phyloP scores from a whole-genome alignment of 2,113 vertebrate species.

The Leptobrachium ailaonicum region DNA sequence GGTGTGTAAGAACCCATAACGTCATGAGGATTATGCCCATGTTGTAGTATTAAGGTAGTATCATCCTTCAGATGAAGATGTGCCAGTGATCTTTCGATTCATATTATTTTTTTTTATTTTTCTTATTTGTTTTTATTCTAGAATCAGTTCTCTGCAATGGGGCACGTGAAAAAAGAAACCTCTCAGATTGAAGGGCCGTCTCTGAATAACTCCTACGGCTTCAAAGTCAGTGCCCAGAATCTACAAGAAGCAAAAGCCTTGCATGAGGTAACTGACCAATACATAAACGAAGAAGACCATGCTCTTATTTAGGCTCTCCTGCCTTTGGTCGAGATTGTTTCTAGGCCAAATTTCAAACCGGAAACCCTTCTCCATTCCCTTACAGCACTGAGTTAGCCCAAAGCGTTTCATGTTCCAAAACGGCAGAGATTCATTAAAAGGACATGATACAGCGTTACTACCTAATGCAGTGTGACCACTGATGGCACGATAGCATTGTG shows the following conservation, averaged over 20 bases:
- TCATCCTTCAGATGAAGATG: no score
- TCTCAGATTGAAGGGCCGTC: constrained; percentile 95
- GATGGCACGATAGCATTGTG: no score
- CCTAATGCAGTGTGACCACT: no score
- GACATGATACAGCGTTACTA: no score
- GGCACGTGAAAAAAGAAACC: constrained; percentile 80
- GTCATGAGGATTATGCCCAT: no score
- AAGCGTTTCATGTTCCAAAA: no score
- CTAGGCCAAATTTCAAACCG: not conserved
- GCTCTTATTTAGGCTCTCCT: not conserved
- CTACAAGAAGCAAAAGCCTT: constrained; percentile 94
- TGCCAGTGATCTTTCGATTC: not conserved
- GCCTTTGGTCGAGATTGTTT: no score
- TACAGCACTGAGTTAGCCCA: no score
- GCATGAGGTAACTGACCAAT: constrained; percentile 81
- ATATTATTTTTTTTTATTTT: not conserved
- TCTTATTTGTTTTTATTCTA: constrained; percentile 53
- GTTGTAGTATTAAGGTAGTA: no score
- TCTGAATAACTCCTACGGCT: constrained; percentile 92
- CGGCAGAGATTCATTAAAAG: no score
- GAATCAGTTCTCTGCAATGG: constrained; percentile 87
- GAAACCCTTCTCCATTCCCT: no score
- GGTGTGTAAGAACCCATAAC: no score
- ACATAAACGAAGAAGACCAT: not conserved
- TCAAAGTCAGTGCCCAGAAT: constrained; percentile 95